Base-by-base conservation (phyloP, 2,113 vertebrate species). In the Hydropotes inermis region DNA sequence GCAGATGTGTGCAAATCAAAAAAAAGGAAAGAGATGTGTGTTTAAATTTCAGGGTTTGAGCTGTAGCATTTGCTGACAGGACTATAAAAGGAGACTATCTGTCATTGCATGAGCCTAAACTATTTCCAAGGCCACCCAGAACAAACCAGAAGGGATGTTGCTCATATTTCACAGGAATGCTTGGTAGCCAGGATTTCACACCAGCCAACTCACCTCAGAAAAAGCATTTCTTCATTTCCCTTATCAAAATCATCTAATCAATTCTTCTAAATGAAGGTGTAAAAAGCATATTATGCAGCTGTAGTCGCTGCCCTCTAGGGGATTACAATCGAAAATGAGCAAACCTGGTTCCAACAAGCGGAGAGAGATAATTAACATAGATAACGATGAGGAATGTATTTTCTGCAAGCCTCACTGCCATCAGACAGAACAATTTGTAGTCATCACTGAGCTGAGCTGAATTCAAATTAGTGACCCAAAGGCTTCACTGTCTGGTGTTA, bases 391-490 rank as follows among this genome's bases (percentile, higher is more conserved):
- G 85, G 79, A 93, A 94, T 97, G 89, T 17, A 36, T 97, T 96
- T 93, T 91, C 84, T 89, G 91, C 89, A 94, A 96, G 91, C 91
- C 94, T 98, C 70, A 16, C 96, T 95, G 79, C 91, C 79, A 85
- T 55, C 94, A 97, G 94, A 97, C 91, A 97, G 96, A 92, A 90
- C 79, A 91, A 97, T 97, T 95, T 98, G 97, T 97, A 97, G 96
- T 97, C 95, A 97, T 97, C 98, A 97, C 97, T 92, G 97, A 96
- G 58, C 96, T 97, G 98, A 95, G 93, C 97, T 96, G 96, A 97
- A 98, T 98, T 98, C 97, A 97, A 96, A 98, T 98, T 96, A 98
- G 98, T 93, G 97, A 97, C 96, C 97, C 86, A 97, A 94, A 97
- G 95, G 83, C 96, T 95, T 78, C 89, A 84, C 94, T 91, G 94